Evolutionary conservation across 1,140 invertebrate species (phyloP).

Genomic region (Acromyrmex charruanus): DNA sequence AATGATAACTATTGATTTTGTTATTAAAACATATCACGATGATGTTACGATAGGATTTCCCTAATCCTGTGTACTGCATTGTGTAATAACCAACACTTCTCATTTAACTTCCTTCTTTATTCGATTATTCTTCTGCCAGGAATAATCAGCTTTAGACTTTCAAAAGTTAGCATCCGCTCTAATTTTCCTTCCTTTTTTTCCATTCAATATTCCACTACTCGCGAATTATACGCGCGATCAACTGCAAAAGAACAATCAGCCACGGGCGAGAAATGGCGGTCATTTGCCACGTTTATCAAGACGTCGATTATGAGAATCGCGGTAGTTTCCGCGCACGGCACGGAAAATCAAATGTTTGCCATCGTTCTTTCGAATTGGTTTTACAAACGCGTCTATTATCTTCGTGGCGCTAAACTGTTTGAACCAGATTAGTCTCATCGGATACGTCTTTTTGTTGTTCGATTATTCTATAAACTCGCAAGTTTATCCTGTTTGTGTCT

Average conservation of each 20-base stretch:
- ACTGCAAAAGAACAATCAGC: slow-evolving; percentile 69
- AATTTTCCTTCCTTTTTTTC: slow-evolving; percentile 18
- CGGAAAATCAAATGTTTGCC: slow-evolving; percentile 58
- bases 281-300: slow-evolving; percentile 67
- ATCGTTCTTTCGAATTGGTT: slow-evolving; percentile 41
- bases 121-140: slow-evolving; percentile 42
- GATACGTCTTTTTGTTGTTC: not conserved
- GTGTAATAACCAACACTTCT: not conserved
- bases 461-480: not conserved
- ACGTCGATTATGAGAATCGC: slow-evolving; percentile 62
- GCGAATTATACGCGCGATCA: slow-evolving; percentile 74
- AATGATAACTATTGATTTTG: not conserved
- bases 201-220: slow-evolving; percentile 34
- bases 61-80: not conserved
- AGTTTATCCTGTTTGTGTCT: not conserved
- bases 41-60: not conserved
- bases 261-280: slow-evolving; percentile 59
- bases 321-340: slow-evolving; percentile 26
- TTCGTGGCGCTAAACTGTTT: not conserved
- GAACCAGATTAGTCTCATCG: not conserved
- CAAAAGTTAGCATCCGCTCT: slow-evolving; percentile 42
- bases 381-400: slow-evolving; percentile 5
- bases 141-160: slow-evolving; percentile 38
- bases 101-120: not conserved
- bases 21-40: not conserved